A percentile compares a stretch with the other conserved stretches of the same genome.
These are phyloP conservation scores for Perizoma flavofasciatum DNA, from an alignment of 2,888 invertebrate species.

Conservation along the genomic window DNA sequence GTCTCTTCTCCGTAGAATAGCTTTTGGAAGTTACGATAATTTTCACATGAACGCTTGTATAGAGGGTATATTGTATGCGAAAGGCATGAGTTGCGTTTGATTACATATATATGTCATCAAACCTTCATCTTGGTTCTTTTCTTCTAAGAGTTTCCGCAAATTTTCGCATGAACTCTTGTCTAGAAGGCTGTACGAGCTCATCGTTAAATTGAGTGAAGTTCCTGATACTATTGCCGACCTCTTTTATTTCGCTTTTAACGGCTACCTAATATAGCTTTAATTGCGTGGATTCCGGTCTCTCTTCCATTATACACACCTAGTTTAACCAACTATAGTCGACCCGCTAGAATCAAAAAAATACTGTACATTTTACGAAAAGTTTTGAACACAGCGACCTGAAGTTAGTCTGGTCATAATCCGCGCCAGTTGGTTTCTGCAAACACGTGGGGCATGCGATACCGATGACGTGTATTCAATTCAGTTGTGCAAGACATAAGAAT, in stretches of 20 bases:
- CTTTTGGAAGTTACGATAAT: too few species aligned
- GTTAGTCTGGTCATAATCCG: slow-evolving; percentile 65
- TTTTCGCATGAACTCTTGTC: too few species aligned
- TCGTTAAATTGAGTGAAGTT: slow-evolving; percentile 51
- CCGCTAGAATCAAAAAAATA: slow-evolving; percentile 1
- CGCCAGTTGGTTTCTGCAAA: slow-evolving; percentile 69
- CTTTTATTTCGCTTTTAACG: slow-evolving; percentile 45
- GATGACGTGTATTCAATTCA: slow-evolving; percentile 68
- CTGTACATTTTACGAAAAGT: slow-evolving; percentile 51
- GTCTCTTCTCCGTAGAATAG: too few species aligned
- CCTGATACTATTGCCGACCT: slow-evolving; percentile 42
- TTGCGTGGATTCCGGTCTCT: slow-evolving; percentile 36
- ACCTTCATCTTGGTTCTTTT: too few species aligned
- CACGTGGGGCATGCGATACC: slow-evolving; percentile 66
- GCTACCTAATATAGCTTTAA: slow-evolving; percentile 39
- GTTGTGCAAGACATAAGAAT: slow-evolving; percentile 67
- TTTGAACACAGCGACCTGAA: slow-evolving; percentile 64
- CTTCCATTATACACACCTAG: slow-evolving; percentile 22
- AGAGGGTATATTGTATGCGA: too few species aligned
- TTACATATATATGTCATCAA: too few species aligned
- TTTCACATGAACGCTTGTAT: too few species aligned
- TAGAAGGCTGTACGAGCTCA: slow-evolving; percentile 42
- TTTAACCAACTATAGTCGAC: too few species aligned
- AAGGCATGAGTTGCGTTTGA: too few species aligned
- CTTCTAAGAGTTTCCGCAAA: too few species aligned